Evolutionary conservation across 2,888 invertebrate species (phyloP).

Genomic region (Carpatolechia fugitivella): DNA sequence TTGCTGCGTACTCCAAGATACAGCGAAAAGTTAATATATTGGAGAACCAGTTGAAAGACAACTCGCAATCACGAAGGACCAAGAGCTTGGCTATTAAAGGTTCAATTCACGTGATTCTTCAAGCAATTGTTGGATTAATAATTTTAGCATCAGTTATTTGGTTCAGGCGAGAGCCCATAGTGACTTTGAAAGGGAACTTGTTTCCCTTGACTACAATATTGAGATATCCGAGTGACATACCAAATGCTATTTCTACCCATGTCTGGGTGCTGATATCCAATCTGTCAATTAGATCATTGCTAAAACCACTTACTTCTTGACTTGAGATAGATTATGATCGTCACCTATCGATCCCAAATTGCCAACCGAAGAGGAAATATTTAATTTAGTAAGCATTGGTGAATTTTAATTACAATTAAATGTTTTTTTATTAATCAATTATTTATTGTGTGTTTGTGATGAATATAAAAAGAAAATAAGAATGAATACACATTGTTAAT

Average conservation of each 20-base stretch:
- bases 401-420: not conserved
- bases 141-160: constrained; percentile 62
- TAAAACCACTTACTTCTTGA: constrained; percentile 57
- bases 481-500: not conserved
- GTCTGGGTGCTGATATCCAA: constrained; percentile 71
- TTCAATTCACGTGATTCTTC: constrained; percentile 53
- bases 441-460: constrained; percentile 9
- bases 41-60: constrained; percentile 66
- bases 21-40: constrained; percentile 78
- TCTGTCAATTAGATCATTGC: constrained; percentile 58
- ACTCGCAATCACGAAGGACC: constrained; percentile 55
- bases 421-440: not conserved
- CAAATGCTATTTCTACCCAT: constrained; percentile 68
- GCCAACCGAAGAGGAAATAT: not conserved
- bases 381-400: not conserved
- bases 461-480: constrained; percentile 1
- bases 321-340: not conserved
- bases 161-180: constrained; percentile 66
- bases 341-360: not conserved
- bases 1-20: constrained; percentile 79
- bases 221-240: constrained; percentile 61
- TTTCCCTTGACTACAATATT: constrained; percentile 63
- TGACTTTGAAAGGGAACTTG: constrained; percentile 56
- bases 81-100: constrained; percentile 62
- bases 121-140: constrained; percentile 48